These are phyloP conservation scores for Amaurobius ferox DNA, from an alignment of 2,888 invertebrate genomes.

Conservation along the genomic window DNA sequence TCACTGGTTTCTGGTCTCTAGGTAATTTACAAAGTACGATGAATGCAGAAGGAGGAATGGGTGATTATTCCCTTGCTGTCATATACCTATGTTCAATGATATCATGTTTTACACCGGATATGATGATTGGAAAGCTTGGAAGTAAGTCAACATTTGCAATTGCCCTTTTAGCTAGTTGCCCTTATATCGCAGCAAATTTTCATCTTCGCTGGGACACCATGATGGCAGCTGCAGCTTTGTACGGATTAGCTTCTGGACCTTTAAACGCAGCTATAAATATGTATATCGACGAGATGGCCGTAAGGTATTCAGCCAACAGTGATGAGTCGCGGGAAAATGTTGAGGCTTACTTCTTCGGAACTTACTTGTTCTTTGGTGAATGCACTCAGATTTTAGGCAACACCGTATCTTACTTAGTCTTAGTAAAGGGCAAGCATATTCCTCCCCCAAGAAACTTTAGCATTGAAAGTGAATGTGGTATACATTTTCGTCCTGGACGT, in stretches of 20 bases:
- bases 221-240: slow-evolving; percentile 91
- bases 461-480: slow-evolving; percentile 3
- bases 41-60: slow-evolving; percentile 91
- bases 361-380: slow-evolving; percentile 99
- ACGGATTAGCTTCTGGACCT: slow-evolving; percentile 95
- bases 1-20: slow-evolving; percentile 96
- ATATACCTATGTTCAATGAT: slow-evolving; percentile 95
- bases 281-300: slow-evolving; percentile 68
- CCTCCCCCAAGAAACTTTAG: neutral
- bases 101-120: slow-evolving; percentile 96
- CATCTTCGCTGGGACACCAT: slow-evolving; percentile 92
- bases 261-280: slow-evolving; percentile 94
- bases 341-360: slow-evolving; percentile 97
- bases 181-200: slow-evolving; percentile 96
- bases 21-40: slow-evolving; percentile 94
- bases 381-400: slow-evolving; percentile 97
- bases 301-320: slow-evolving; percentile 31
- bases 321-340: slow-evolving; percentile 82
- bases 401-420: slow-evolving; percentile 87
- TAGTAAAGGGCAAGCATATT: slow-evolving; percentile 67
- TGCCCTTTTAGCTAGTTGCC: slow-evolving; percentile 94
- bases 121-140: slow-evolving; percentile 92
- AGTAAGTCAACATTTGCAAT: slow-evolving; percentile 97
- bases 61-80: slow-evolving; percentile 91
- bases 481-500: neutral